Evolutionary conservation across 2,113 vertebrate genomes (phyloP), one percentile per base, ranked within the genome.

Genomic region (Alectura lathami): DNA sequence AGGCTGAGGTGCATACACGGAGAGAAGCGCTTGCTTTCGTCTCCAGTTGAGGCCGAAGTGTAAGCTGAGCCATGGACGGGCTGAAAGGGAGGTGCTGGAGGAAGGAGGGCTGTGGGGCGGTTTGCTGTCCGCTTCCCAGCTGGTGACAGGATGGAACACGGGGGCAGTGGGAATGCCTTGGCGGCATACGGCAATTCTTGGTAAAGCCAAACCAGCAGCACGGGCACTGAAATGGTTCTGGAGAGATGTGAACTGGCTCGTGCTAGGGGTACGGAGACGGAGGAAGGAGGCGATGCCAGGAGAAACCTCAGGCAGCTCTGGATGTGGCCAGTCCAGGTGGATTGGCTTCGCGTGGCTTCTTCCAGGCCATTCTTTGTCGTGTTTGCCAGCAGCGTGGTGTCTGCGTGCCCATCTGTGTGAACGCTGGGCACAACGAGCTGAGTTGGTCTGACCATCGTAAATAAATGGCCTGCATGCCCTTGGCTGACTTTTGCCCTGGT

Each of bases 381-480:
- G 7, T 36, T 72, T n/a, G 50, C 12, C 7, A 9, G 36, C 2
- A 50, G 45, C 22, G 20, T 12, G 13, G 10, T 20, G 21, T 3
- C 3, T 24, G 34, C 27, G 30, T 0, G 3, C 4, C 0, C 8
- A 45, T 73, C 26, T 2, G 1, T 1, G 0, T 45, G 74, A 42
- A 26, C 9, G 1, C 26, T 53, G 26, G 21, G 34, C 15, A 59
- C 43, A 66, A 30, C 16, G 14, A 38, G 9, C 34, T 16, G 45
- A 27, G 36, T n/a, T 67, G n/a, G 23, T 34, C 8, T 11, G 20
- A 59, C 13, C 18, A 11, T 29, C 48, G 68, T 4, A 16, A 79
- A 22, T 47, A 50, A 53, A 34, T 32, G 34, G 30, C 34, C 66
- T 81, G 23, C 34, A 62, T 30, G 38, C 45, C n/a, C 38, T 67